Percentiles rank a stretch among this genome's conserved stretches.
phyloP scores from a whole-genome alignment of 2,113 vertebrate species.

The Ardeotis arabs region DNA sequence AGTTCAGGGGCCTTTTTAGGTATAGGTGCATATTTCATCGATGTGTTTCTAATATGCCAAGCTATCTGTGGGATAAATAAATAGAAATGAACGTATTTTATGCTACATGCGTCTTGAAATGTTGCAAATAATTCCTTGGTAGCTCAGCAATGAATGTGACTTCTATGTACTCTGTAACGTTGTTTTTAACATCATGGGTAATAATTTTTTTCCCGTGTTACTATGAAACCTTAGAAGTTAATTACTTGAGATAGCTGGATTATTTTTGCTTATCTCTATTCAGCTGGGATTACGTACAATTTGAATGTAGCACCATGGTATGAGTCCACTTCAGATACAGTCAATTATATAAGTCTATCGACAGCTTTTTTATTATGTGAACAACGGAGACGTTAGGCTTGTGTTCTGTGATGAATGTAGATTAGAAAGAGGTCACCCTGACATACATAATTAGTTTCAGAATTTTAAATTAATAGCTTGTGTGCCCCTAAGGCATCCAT shows the following conservation, averaged over 20 bases:
- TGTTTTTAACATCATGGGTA: slow-evolving; percentile 45
- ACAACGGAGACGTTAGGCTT: slow-evolving; percentile 73
- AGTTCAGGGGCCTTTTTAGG: background rate
- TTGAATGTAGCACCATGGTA: slow-evolving; percentile 64
- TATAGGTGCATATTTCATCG: background rate
- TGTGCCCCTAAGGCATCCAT: slow-evolving; percentile 69
- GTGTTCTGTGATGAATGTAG: slow-evolving; percentile 78
- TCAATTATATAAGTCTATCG: slow-evolving; percentile 79
- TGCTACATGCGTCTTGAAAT: background rate
- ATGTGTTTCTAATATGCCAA: background rate
- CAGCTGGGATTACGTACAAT: slow-evolving; percentile 61
- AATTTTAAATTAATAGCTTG: slow-evolving; percentile 80
- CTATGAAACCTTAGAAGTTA: slow-evolving; percentile 71
- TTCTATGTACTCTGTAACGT: background rate
- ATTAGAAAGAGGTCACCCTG: slow-evolving; percentile 82
- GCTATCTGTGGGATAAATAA: background rate
- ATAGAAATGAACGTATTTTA: background rate
- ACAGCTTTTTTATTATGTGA: slow-evolving; percentile 77
- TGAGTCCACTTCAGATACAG: slow-evolving; percentile 70
- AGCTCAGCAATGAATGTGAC: background rate
- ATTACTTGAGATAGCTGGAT: slow-evolving; percentile 75
- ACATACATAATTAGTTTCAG: slow-evolving; percentile 81
- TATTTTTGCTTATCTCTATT: slow-evolving; percentile 77
- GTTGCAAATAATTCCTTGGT: background rate
- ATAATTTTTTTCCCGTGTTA: slow-evolving; percentile 41